Base-by-base conservation (phyloP, 1,140 invertebrate genomes). In the Zaprionus ghesquierei region DNA sequence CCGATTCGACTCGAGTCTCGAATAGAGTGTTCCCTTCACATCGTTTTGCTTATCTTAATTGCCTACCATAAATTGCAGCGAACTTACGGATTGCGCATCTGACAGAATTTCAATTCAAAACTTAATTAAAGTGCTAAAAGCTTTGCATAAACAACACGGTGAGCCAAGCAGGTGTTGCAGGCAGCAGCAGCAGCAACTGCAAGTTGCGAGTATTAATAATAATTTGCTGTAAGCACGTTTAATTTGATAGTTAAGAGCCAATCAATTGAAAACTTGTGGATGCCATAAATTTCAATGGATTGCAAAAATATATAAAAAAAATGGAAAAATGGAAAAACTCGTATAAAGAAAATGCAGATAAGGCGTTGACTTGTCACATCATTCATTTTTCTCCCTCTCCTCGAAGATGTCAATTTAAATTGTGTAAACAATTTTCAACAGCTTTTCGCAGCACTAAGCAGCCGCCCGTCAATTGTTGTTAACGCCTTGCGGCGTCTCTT, bases 221-320 rank as follows among this genome's bases (percentile, higher is more conserved):
- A 68, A 68, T 63, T 66, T 63, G 74, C 51, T 84, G 59, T 54
- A 74, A 79, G 76, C 77, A 82, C 62, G 64, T 79, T 75, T 77
- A 63, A 64, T 70, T 69, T 53, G 51, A 56, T 69, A 58, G 70
- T 86, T 82, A 82, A 79, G 73, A 86, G 84, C 79, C 82, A 86
- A 86, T 86, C 82, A 87, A 86, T 85, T 80, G 80, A 54, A 64
- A 62, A 71, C 49, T 69, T 56, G 69, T 56, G 68, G 38, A 69
- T 73, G 82, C 64, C 72, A 86, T 86, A 87, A 86, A 86, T 86
- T 82, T 86, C 82, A 86, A 81, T 87, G 71, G 75, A 68, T 75
- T 63, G 60, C 25, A 61, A 61, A 44, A 31, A 56, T 27, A n/a
- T n/a, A n/a, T n/a, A n/a, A n/a, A n/a, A n/a, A n/a, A n/a, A n/a